Percentiles rank a stretch among this genome's conserved stretches.
Conservation (phyloP, 2,113 vertebrate species). For the Polyodon spathula region DNA sequence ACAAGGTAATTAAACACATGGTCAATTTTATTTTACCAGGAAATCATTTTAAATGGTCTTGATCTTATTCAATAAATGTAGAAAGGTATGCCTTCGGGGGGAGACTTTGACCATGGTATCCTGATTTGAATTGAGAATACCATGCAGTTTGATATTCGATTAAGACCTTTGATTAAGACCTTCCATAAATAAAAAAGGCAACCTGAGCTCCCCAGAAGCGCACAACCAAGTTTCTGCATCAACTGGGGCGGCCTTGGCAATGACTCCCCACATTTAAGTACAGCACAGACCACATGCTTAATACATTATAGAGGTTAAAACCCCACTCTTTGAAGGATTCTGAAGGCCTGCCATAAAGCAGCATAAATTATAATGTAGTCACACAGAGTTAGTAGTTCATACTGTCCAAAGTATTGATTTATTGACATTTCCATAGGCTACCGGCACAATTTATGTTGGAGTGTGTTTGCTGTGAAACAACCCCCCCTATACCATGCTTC, state of each 20-base stretch:
- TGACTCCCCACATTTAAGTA: slow-evolving; percentile 9
- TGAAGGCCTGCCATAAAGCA: slow-evolving; percentile 2
- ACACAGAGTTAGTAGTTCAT: slow-evolving; percentile 12
- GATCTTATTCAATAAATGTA: too few relatives aligned
- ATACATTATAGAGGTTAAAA: slow-evolving; percentile 19
- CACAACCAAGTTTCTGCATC: background rate
- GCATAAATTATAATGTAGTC: slow-evolving; percentile 21
- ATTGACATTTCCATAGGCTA: slow-evolving; percentile 9
- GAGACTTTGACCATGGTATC: too few relatives aligned
- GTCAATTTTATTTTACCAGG: too few relatives aligned
- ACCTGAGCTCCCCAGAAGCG: background rate
- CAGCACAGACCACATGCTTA: background rate
- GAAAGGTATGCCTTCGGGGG: too few relatives aligned
- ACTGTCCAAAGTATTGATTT: slow-evolving; percentile 16
- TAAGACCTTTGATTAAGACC: too few relatives aligned
- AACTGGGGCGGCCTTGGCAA: slow-evolving; percentile 12
- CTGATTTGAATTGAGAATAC: too few relatives aligned
- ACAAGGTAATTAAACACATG: too few relatives aligned
- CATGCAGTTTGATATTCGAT: too few relatives aligned
- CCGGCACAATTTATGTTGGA: slow-evolving; percentile 9
- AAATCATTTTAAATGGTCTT: too few relatives aligned
- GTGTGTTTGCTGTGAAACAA: slow-evolving; percentile 9
- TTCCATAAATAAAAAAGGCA: too few relatives aligned
- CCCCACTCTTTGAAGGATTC: slow-evolving; percentile 16
- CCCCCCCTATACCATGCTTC: background rate